Percentiles rank a stretch among this genome's conserved stretches.
Evolutionary conservation across 2,113 vertebrate species (phyloP).

Genomic region (Eulemur macaco): DNA sequence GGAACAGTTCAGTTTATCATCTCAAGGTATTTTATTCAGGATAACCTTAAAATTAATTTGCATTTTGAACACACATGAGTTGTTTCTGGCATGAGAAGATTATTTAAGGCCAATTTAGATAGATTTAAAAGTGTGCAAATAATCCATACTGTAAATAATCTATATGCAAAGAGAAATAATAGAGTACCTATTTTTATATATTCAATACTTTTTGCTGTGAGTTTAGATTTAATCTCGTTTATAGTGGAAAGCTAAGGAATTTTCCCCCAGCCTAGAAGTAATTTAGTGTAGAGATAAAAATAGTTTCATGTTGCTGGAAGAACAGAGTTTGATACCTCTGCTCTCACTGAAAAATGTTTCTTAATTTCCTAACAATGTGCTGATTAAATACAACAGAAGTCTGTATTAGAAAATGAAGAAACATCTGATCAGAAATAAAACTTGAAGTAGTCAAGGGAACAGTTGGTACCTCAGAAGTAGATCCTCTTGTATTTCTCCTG

Average conservation of each 20-base stretch:
- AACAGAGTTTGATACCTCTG: background rate
- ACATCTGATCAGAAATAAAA: background rate
- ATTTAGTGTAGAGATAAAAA: conserved; percentile 5
- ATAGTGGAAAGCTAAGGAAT: background rate
- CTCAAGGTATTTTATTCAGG: background rate
- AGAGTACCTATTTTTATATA: conserved; percentile 2
- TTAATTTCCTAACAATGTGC: conserved; percentile 2
- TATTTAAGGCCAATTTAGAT: background rate
- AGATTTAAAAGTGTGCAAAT: background rate
- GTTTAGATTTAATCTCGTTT: conserved; percentile 28
- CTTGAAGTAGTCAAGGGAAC: background rate
- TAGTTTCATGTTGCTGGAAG: background rate
- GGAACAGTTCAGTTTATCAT: background rate
- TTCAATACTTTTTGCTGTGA: conserved; percentile 3
- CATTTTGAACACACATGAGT: background rate
- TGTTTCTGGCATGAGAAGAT: background rate
- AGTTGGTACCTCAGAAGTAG: background rate
- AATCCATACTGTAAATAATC: background rate
- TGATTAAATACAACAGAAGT: background rate
- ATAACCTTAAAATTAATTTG: conserved; percentile 33
- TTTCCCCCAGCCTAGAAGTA: background rate
- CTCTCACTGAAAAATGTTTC: background rate
- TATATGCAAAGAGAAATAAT: background rate
- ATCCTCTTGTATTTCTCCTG: background rate
- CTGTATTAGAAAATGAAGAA: background rate